phyloP scores from a whole-genome alignment of 2,797 vertebrate genomes.

The Cirrhinus molitorella region DNA sequence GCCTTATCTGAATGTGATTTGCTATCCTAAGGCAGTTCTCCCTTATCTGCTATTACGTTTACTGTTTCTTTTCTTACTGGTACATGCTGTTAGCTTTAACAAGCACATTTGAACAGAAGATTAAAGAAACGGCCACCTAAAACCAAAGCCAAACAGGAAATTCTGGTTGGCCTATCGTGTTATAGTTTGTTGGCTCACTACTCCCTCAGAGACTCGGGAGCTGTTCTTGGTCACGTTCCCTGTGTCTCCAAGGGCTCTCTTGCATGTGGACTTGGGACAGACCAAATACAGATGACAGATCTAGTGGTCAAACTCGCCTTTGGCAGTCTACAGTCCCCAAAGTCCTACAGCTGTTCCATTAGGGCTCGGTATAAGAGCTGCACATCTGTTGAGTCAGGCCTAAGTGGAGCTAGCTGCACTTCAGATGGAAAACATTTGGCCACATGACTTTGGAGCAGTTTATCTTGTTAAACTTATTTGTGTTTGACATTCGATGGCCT shows the following conservation, averaged over 20 bases:
- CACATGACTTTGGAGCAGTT: not conserved
- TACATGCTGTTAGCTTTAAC: slow-evolving; percentile 1
- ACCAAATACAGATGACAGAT: slow-evolving; percentile 43
- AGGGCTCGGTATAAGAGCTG: not conserved
- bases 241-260: slow-evolving; percentile 30
- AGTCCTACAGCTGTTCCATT: slow-evolving; percentile 39
- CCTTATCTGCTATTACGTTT: slow-evolving; percentile 1
- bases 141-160: slow-evolving; percentile 40
- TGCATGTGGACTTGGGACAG: slow-evolving; percentile 36
- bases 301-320: slow-evolving; percentile 38
- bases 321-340: slow-evolving; percentile 28
- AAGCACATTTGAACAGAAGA: slow-evolving; percentile 6
- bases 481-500: slow-evolving; percentile 7
- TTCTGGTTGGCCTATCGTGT: slow-evolving; percentile 27
- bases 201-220: slow-evolving; percentile 32
- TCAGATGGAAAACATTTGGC: not conserved
- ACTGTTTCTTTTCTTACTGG: not conserved
- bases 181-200: not conserved
- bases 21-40: slow-evolving; percentile 23
- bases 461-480: slow-evolving; percentile 14
- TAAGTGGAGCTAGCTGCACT: not conserved
- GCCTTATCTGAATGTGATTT: not conserved
- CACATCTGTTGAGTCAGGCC: slow-evolving; percentile 23
- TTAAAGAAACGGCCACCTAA: not conserved
- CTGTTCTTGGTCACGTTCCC: slow-evolving; percentile 51